Conservation (phyloP, 53 echinoderm and acorn worm genomes). For the Glandiceps talaboti region DNA sequence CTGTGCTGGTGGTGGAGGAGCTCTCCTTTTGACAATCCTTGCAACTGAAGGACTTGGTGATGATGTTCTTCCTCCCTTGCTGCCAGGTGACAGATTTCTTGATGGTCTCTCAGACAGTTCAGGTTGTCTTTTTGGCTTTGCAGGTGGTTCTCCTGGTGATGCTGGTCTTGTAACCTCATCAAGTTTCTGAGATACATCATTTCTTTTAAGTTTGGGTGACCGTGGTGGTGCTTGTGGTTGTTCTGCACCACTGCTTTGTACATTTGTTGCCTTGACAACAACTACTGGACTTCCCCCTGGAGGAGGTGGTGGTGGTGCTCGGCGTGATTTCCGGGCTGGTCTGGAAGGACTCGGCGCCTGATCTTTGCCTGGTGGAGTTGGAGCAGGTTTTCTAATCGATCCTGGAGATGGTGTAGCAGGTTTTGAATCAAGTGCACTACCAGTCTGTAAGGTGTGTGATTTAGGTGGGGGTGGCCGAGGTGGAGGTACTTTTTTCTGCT, state of each 20-base stretch:
- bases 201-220: background rate
- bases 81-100: background rate
- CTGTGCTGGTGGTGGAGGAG: conserved; percentile 71
- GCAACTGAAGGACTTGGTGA: background rate
- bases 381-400: background rate
- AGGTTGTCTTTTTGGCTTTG: background rate
- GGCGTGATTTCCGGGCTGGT: conserved; percentile 37
- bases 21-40: conserved; percentile 41
- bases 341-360: conserved; percentile 19
- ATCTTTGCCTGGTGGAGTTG: conserved; percentile 13
- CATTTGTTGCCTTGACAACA: background rate
- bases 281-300: background rate
- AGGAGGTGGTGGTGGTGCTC: conserved; percentile 66
- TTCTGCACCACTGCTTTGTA: too few species aligned
- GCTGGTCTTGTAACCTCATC: too few species aligned
- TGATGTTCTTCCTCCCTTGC: background rate
- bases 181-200: background rate
- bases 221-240: background rate
- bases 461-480: conserved; percentile 27
- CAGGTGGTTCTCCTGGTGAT: background rate
- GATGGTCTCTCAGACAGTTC: background rate
- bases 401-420: conserved; percentile 1
- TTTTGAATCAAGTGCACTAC: background rate
- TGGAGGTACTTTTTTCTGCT: conserved; percentile 46
- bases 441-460: background rate